These are phyloP conservation scores for Scophthalmus maximus DNA, from an alignment of 2,113 vertebrate species.

Conservation along the genomic window DNA sequence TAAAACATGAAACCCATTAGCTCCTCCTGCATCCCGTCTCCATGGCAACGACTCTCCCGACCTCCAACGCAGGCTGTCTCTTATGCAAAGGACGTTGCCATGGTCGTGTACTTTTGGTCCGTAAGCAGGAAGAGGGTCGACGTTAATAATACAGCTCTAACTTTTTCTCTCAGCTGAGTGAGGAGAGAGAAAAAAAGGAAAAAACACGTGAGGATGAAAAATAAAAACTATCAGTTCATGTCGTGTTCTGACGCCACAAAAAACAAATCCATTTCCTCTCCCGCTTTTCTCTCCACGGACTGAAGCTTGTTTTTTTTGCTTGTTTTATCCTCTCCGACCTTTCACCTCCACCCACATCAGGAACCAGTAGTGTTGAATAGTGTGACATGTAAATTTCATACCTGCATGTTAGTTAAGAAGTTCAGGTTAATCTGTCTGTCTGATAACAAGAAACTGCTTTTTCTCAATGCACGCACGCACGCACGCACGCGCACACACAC, in stretches of 20 bases:
- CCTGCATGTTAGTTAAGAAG: not conserved
- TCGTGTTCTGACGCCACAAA: not conserved
- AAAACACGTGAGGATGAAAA: conserved; percentile 18
- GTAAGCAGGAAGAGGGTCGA: not conserved
- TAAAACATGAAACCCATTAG: conserved; percentile 49
- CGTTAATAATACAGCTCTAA: conserved; percentile 30
- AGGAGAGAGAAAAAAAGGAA: too few species aligned
- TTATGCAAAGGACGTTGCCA: not conserved
- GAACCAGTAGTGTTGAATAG: not conserved
- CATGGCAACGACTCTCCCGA: not conserved
- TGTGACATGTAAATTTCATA: not conserved
- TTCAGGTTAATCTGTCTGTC: not conserved
- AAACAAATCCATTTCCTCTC: not conserved
- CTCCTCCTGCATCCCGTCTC: conserved; percentile 20
- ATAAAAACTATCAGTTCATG: conserved; percentile 10
- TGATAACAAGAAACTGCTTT: too few species aligned
- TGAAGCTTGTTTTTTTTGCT: not conserved
- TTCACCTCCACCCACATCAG: not conserved
- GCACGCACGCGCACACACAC: not conserved
- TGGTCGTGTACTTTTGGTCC: conserved; percentile 26
- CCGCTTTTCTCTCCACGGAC: not conserved
- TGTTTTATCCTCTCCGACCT: not conserved
- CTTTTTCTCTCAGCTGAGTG: not conserved
- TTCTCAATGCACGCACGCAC: not conserved
- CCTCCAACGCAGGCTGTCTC: not conserved